These are phyloP conservation scores for Pristionchus entomophagus DNA, from an alignment of 2,888 invertebrate species.

Conservation along the genomic window DNA sequence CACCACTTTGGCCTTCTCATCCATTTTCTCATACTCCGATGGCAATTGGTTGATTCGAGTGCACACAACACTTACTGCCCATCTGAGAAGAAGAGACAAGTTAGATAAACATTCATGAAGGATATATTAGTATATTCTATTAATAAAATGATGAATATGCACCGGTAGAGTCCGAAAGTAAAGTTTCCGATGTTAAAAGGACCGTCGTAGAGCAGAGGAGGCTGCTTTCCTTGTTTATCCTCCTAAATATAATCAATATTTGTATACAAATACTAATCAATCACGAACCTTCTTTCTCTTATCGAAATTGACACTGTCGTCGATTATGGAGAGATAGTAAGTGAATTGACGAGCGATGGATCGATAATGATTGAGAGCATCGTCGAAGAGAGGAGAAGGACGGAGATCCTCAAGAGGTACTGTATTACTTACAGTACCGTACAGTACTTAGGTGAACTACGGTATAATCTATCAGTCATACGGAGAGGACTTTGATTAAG, in stretches of 20 bases:
- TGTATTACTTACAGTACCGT: neutral
- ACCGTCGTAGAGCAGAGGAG: slow-evolving; percentile 59
- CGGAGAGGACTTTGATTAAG: neutral
- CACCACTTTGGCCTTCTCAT: slow-evolving; percentile 25
- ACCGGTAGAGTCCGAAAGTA: slow-evolving; percentile 67
- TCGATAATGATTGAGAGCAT: slow-evolving; percentile 40
- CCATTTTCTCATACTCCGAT: slow-evolving; percentile 42
- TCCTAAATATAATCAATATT: neutral
- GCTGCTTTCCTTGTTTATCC: slow-evolving; percentile 39
- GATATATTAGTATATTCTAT: neutral
- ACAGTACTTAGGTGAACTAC: neutral
- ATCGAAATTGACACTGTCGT: slow-evolving; percentile 35
- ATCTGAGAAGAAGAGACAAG: slow-evolving; percentile 9
- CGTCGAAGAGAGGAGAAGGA: slow-evolving; percentile 38
- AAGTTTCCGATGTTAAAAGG: slow-evolving; percentile 70
- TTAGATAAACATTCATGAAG: neutral
- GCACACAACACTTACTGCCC: slow-evolving; percentile 34
- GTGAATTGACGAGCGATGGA: slow-evolving; percentile 38
- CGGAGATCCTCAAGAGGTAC: slow-evolving; percentile 16
- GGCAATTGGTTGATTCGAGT: slow-evolving; percentile 48
- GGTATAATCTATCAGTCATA: neutral
- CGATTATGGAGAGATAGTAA: slow-evolving; percentile 37
- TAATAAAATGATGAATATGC: neutral
- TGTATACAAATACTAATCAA: neutral
- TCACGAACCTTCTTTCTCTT: slow-evolving; percentile 15